Evolutionary conservation across 2,797 vertebrate genomes (phyloP).

Genomic region (Semaprochilodus insignis): DNA sequence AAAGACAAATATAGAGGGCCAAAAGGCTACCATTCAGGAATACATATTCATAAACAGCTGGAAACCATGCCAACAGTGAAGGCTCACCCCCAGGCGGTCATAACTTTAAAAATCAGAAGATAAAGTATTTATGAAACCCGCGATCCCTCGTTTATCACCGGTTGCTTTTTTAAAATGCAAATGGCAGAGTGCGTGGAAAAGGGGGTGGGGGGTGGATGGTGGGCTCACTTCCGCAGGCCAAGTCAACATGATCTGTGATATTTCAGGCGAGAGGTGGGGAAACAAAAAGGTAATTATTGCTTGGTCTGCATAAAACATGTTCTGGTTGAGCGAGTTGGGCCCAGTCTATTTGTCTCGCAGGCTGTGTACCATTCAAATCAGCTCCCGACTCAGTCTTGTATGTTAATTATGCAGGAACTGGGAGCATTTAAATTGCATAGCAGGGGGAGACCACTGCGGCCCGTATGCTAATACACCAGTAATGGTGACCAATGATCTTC

Average conservation of each 20-base stretch:
- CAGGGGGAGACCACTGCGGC: not conserved
- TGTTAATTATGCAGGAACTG: constrained; percentile 37
- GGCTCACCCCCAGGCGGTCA: constrained; percentile 13
- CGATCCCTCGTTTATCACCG: constrained; percentile 26
- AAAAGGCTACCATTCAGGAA: not conserved
- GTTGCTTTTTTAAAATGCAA: constrained; percentile 14
- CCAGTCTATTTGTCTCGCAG: constrained; percentile 47
- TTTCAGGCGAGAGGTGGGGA: not conserved
- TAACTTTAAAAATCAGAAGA: constrained; percentile 18
- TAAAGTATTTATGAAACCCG: constrained; percentile 41
- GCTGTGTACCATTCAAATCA: constrained; percentile 40
- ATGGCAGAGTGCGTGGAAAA: not conserved
- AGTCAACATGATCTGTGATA: constrained; percentile 3
- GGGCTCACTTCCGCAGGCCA: not conserved
- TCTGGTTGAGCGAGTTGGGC: constrained; percentile 37
- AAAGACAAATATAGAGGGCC: constrained; percentile 7
- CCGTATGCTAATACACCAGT: constrained; percentile 20
- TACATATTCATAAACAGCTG: constrained; percentile 27
- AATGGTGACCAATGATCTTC: constrained; percentile 30
- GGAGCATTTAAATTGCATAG: constrained; percentile 10
- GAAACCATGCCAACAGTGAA: constrained; percentile 4
- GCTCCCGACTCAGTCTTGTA: constrained; percentile 1
- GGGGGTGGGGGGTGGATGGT: not conserved
- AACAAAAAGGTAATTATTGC: constrained; percentile 40
- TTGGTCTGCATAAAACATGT: constrained; percentile 38